Percentiles rank a stretch among this genome's conserved stretches.
These are phyloP conservation scores for Siniperca scherzeri DNA, from an alignment of 2,797 vertebrate genomes.

Conservation along the genomic window DNA sequence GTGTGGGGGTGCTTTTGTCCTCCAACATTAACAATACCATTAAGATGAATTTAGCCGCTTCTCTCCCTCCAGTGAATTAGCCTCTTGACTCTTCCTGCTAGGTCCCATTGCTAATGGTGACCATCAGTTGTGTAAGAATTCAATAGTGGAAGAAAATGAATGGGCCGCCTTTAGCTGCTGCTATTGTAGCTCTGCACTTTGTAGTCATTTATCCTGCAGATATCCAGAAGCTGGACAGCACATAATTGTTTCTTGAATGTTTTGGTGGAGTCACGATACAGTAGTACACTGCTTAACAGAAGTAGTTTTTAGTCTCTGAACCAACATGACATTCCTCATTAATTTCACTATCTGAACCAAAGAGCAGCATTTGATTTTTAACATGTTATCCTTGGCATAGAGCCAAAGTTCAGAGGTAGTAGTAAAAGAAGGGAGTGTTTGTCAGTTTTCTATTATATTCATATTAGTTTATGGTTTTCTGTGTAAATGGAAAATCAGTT, in stretches of 20 bases:
- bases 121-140: slow-evolving; percentile 61
- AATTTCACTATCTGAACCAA: slow-evolving; percentile 18
- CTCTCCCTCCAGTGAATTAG: slow-evolving; percentile 65
- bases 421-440: slow-evolving; percentile 9
- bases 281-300: background rate
- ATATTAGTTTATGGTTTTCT: background rate
- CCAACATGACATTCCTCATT: slow-evolving; percentile 11
- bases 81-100: slow-evolving; percentile 70
- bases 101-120: slow-evolving; percentile 64
- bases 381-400: slow-evolving; percentile 16
- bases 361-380: slow-evolving; percentile 35
- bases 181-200: slow-evolving; percentile 28
- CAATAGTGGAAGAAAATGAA: slow-evolving; percentile 60
- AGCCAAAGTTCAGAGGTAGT: slow-evolving; percentile 41
- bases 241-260: slow-evolving; percentile 36
- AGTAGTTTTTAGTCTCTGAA: slow-evolving; percentile 8
- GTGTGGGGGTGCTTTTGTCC: slow-evolving; percentile 53
- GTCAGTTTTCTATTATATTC: slow-evolving; percentile 7
- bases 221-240: slow-evolving; percentile 25
- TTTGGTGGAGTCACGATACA: slow-evolving; percentile 21
- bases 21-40: slow-evolving; percentile 62
- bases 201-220: slow-evolving; percentile 42
- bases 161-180: slow-evolving; percentile 34
- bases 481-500: background rate
- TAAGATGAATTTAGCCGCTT: slow-evolving; percentile 65